Evolutionary conservation across 2,113 vertebrate species (phyloP).

Genomic region (Trichechus manatus): DNA sequence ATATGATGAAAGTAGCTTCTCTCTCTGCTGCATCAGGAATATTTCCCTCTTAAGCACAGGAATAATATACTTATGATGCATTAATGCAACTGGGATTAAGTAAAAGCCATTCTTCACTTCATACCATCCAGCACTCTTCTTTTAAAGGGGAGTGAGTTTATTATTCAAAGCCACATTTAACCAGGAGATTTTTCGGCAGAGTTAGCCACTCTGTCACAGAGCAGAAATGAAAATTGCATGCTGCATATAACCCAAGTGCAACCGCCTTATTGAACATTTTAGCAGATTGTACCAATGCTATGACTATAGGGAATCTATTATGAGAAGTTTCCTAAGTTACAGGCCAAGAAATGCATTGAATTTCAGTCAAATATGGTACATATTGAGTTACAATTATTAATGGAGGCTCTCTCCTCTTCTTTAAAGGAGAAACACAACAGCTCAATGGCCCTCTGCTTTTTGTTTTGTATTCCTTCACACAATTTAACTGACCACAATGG

Average conservation of each 20-base stretch:
- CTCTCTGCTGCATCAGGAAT: not conserved
- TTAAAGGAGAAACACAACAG: not conserved
- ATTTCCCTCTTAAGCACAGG: conserved; percentile 16
- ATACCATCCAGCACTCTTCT: not conserved
- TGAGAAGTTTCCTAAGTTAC: not conserved
- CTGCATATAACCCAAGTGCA: not conserved
- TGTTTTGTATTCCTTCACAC: not conserved
- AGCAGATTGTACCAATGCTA: conserved; percentile 17
- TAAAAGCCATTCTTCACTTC: conserved; percentile 49
- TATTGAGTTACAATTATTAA: not conserved
- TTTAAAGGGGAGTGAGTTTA: not conserved
- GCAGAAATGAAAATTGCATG: conserved; percentile 10
- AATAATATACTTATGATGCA: conserved; percentile 50
- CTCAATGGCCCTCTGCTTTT: not conserved
- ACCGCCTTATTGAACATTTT: conserved; percentile 17
- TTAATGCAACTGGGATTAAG: conserved; percentile 39
- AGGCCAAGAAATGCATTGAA: not conserved
- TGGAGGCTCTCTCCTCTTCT: not conserved
- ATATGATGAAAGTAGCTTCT: conserved; percentile 28
- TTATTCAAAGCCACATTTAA: conserved; percentile 27
- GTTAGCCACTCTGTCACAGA: not conserved
- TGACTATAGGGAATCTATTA: not conserved
- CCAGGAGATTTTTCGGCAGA: conserved; percentile 31
- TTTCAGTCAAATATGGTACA: not conserved
- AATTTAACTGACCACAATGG: conserved; percentile 42